Conservation (phyloP, 2,797 vertebrate genomes). For the Pseudochromis fuscus region DNA sequence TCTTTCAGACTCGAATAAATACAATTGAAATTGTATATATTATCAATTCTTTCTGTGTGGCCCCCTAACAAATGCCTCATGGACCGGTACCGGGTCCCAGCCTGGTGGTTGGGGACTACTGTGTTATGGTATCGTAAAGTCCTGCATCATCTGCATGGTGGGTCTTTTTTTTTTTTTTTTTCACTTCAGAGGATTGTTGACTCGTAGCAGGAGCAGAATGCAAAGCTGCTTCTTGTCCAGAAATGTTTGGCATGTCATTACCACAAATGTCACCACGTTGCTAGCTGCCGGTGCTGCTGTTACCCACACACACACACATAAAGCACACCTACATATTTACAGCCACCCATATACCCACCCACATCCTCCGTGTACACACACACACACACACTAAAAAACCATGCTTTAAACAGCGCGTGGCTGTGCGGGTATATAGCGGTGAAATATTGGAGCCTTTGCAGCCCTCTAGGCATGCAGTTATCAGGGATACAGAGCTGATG, state of each 20-base stretch:
- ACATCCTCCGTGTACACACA: background rate
- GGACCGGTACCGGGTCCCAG: too few relatives aligned
- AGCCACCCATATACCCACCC: conserved; percentile 14
- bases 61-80: too few relatives aligned
- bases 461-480: conserved; percentile 81
- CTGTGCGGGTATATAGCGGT: conserved; percentile 54
- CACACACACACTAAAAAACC: conserved; percentile 25
- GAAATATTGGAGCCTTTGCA: conserved; percentile 79
- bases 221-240: conserved; percentile 29
- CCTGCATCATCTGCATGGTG: conserved; percentile 40
- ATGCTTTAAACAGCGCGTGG: conserved; percentile 54
- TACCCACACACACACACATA: conserved; percentile 12
- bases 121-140: conserved; percentile 27
- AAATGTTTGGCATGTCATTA: conserved; percentile 45
- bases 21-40: too few relatives aligned
- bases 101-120: too few relatives aligned
- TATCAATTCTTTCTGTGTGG: too few relatives aligned
- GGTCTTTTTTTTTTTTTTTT: conserved; percentile 41
- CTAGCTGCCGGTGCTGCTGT: background rate
- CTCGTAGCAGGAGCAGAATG: conserved; percentile 26
- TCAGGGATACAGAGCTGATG: conserved; percentile 82
- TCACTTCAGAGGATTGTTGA: conserved; percentile 38
- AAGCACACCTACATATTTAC: conserved; percentile 9
- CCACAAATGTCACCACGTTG: conserved; percentile 32
- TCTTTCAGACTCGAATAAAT: too few relatives aligned